phyloP scores from a whole-genome alignment of 1,140 invertebrate species.

The Danaus plexippus region DNA sequence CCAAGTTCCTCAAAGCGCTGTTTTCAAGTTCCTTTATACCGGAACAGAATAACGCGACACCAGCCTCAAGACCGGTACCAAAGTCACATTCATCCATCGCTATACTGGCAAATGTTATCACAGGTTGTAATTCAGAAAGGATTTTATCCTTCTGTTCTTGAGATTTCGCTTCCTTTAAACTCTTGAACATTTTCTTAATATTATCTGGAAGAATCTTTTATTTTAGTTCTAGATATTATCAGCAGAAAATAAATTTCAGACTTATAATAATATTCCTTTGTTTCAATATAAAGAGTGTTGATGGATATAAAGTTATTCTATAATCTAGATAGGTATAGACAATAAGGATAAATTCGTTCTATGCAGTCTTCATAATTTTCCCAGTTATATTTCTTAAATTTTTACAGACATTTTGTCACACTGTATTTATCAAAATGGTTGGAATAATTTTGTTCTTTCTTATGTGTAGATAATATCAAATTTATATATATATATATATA shows the following conservation, averaged over 20 bases:
- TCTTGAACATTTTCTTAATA: slow-evolving; percentile 81
- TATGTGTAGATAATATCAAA: neutral
- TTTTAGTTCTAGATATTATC: slow-evolving; percentile 1
- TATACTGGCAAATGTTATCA: slow-evolving; percentile 86
- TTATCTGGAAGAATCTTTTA: slow-evolving; percentile 67
- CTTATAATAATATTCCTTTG: too few species aligned
- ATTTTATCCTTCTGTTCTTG: slow-evolving; percentile 74
- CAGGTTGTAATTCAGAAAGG: slow-evolving; percentile 79
- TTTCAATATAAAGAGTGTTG: too few species aligned
- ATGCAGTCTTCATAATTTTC: too few species aligned
- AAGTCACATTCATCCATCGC: slow-evolving; percentile 96
- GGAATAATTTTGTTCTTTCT: neutral
- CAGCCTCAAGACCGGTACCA: slow-evolving; percentile 91
- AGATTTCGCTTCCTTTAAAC: slow-evolving; percentile 74
- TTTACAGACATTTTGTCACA: neutral
- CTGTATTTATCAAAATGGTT: neutral
- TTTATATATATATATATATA: neutral
- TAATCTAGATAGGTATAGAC: too few species aligned
- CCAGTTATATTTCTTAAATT: too few species aligned
- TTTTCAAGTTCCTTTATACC: slow-evolving; percentile 80
- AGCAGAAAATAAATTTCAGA: neutral
- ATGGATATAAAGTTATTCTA: too few species aligned
- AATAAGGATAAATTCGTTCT: too few species aligned
- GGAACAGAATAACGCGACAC: slow-evolving; percentile 86
- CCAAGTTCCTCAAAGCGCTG: slow-evolving; percentile 76